Percentiles rank a stretch among this genome's conserved stretches.
Evolutionary conservation across 2,113 vertebrate genomes (phyloP).

Genomic region (Hiodon tergisus): DNA sequence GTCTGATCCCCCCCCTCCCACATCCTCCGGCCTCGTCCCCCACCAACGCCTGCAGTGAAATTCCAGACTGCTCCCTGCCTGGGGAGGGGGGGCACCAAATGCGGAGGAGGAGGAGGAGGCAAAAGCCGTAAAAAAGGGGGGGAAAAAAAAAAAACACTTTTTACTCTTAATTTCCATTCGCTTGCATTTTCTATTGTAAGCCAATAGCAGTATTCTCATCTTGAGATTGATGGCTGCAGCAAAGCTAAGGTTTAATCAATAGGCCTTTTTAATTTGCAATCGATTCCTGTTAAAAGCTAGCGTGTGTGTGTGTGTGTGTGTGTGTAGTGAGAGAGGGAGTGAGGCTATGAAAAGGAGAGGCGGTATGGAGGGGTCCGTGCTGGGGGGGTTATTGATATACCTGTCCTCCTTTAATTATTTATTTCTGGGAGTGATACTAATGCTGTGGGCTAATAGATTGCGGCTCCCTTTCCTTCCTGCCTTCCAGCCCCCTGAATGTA

Average conservation of each 20-base stretch:
- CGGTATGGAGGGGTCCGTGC: conserved; percentile 36
- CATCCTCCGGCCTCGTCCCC: conserved; percentile 24
- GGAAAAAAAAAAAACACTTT: conserved; percentile 16
- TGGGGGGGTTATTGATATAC: conserved; percentile 63
- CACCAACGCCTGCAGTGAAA: conserved; percentile 43
- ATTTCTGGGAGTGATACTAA: conserved; percentile 69
- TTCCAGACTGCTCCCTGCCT: conserved; percentile 53
- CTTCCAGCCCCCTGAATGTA: conserved; percentile 56
- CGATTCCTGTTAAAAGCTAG: conserved; percentile 74
- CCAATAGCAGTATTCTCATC: conserved; percentile 66
- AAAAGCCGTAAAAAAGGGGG: conserved; percentile 42
- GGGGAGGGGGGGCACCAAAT: conserved; percentile 43
- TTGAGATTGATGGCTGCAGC: conserved; percentile 71
- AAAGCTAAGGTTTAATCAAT: conserved; percentile 79
- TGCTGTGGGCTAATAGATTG: conserved; percentile 68
- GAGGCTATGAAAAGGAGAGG: no score
- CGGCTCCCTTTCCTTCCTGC: conserved; percentile 49
- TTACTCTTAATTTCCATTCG: conserved; percentile 72
- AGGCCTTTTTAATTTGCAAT: conserved; percentile 77
- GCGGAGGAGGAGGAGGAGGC: conserved; percentile 46
- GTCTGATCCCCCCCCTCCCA: conserved; percentile 44
- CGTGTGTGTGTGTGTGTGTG: conserved; percentile 32
- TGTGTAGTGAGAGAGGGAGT: no score
- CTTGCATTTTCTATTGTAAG: conserved; percentile 76
- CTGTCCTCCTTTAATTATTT: conserved; percentile 70